Evolutionary conservation across 2,797 vertebrate genomes (phyloP).

Genomic region (Pipistrellus pipistrellus): DNA sequence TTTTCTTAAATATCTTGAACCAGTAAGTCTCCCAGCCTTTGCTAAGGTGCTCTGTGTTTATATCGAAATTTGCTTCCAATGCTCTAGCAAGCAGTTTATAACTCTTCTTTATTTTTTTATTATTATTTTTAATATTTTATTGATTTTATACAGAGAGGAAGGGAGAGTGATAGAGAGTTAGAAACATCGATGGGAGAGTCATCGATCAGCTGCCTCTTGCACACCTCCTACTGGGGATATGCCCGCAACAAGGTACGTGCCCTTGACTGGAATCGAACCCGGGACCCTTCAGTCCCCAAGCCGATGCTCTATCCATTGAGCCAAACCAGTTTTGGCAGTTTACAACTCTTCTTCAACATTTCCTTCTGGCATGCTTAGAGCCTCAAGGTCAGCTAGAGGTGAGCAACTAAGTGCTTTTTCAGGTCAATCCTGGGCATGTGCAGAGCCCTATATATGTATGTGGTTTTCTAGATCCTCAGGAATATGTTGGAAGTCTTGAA

Average conservation of each 20-base stretch:
- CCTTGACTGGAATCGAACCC: too few relatives aligned
- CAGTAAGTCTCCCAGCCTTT: neutral
- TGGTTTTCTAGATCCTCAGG: neutral
- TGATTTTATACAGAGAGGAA: too few relatives aligned
- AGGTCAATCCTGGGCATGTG: neutral
- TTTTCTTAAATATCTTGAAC: neutral
- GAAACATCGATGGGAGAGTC: too few relatives aligned
- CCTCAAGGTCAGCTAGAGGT: neutral
- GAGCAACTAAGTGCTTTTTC: neutral
- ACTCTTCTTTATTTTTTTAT: neutral
- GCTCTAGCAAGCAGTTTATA: neutral
- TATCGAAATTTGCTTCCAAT: neutral
- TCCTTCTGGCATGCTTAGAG: neutral
- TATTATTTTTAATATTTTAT: too few relatives aligned
- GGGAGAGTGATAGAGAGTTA: too few relatives aligned
- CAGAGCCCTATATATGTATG: neutral
- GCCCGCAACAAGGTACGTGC: too few relatives aligned
- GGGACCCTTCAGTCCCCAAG: too few relatives aligned
- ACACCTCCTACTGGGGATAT: too few relatives aligned
- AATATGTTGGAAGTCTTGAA: neutral
- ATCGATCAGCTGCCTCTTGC: too few relatives aligned
- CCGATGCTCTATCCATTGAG: too few relatives aligned
- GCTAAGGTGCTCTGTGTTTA: neutral
- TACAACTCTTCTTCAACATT: conserved; percentile 11
- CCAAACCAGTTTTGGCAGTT: neutral